Conservation (phyloP, 2,888 invertebrate genomes). For the Cerastis rubricosa region DNA sequence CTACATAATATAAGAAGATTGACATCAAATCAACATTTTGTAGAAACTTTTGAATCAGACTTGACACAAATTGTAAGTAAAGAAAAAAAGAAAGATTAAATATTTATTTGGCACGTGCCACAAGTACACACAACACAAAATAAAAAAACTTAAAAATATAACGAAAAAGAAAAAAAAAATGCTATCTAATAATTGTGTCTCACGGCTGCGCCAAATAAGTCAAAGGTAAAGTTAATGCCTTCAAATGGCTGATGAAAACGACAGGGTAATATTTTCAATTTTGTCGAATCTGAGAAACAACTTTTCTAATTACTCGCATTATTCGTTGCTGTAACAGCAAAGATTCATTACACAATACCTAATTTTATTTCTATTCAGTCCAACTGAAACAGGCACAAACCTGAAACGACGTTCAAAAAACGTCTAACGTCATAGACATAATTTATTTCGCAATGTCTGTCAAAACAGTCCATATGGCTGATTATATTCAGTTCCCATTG, state of each 20-base stretch:
- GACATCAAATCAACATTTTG: too few relatives aligned
- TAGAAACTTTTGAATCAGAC: too few relatives aligned
- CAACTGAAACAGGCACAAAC: constrained; percentile 45
- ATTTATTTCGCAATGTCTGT: constrained; percentile 58
- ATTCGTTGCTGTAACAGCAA: not conserved
- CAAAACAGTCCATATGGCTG: constrained; percentile 58
- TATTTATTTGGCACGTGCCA: too few relatives aligned
- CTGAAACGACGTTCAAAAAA: constrained; percentile 27
- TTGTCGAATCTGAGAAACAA: not conserved
- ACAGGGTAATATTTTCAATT: not conserved
- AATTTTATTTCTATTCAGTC: not conserved
- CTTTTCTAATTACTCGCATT: not conserved
- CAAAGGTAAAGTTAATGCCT: too few relatives aligned
- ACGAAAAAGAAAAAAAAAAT: too few relatives aligned
- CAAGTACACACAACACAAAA: too few relatives aligned
- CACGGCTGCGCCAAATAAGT: too few relatives aligned
- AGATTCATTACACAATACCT: not conserved
- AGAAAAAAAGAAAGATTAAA: too few relatives aligned
- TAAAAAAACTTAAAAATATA: too few relatives aligned
- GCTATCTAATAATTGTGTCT: too few relatives aligned
- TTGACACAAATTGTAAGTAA: not conserved
- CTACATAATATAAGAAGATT: too few relatives aligned
- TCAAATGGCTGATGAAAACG: not conserved
- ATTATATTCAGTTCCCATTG: constrained; percentile 65
- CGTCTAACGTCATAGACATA: constrained; percentile 42